These are phyloP conservation scores for Linnaemya vulpina DNA, from an alignment of 2,888 invertebrate species.

Conservation along the genomic window DNA sequence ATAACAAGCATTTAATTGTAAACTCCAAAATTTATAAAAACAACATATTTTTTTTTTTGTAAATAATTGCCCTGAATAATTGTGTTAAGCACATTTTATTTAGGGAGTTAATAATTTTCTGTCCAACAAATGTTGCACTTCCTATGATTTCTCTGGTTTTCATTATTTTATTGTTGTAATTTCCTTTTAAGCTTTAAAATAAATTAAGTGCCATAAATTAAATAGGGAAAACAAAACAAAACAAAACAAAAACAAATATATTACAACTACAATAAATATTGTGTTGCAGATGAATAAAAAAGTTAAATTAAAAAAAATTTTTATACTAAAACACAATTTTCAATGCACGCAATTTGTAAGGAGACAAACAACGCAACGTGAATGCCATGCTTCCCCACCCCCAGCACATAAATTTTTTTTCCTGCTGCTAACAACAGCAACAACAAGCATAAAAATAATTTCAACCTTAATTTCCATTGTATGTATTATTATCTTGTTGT, in stretches of 20 bases:
- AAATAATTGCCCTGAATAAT: conserved; percentile 50
- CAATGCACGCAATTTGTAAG: conserved; percentile 58
- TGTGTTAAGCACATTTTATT: conserved; percentile 16
- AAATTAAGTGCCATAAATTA: conserved; percentile 71
- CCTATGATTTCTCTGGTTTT: conserved; percentile 41
- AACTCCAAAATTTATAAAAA: no score
- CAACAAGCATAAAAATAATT: conserved; percentile 52
- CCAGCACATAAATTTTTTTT: conserved; percentile 6
- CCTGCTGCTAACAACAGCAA: not conserved
- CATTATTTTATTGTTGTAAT: conserved; percentile 73
- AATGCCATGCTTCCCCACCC: not conserved
- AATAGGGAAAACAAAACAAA: conserved; percentile 1
- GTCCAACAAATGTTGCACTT: conserved; percentile 20
- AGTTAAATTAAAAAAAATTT: not conserved
- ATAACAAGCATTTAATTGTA: no score
- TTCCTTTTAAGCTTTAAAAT: conserved; percentile 60
- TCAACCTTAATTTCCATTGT: conserved; percentile 47
- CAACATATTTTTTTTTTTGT: no score
- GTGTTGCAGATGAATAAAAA: conserved; percentile 13
- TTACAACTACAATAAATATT: conserved; percentile 57
- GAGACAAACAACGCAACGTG: conserved; percentile 1
- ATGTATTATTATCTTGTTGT: not conserved
- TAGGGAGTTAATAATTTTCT: conserved; percentile 22
- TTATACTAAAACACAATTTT: conserved; percentile 34
- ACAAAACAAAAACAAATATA: conserved; percentile 33